Base-by-base conservation (phyloP, 2,888 invertebrate species). In the Sussaba pulchella region DNA sequence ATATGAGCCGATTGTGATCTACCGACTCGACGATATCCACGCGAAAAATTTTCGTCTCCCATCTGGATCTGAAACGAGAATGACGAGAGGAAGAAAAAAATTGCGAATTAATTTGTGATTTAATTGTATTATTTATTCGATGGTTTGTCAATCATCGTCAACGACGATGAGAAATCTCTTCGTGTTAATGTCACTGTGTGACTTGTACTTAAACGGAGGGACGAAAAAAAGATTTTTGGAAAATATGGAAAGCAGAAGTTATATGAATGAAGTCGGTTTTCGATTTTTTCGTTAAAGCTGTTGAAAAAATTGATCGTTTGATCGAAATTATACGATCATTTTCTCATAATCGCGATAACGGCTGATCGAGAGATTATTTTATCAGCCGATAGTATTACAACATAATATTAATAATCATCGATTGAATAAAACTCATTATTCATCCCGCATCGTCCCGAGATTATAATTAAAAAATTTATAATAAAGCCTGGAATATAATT, bases 1-100 rank as follows among this genome's bases (percentile, higher is more conserved):
- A 70, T 66, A 85, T 83, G 54, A 88, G 84, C 70, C 83, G 86
- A 77, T 78, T 88, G 63, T 88, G 79, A 88, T 74, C 64, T 45
- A 52, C 12, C 39, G 45, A n/a, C 6, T 10, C 39, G 41, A 67
- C 8, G 26, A 5, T 50, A 41, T 41, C 10, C 14, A 24, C 21
- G 36, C 52, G 4, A 52, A 50, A 52, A 50, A 14, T 52, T 14
- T 39, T 57, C 10, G 36, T 47, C 12, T 9, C 24, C 21, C n/a
- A 36, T 50, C 9, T 21, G 21, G 24, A 3, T 26, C 24, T 17
- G 17, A 12, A 9, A 31, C 14, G 63, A 31, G 47, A 14, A 47
- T 21, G 2, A 14, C 9, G n/a, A 66, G 31, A 9, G 9, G 9
- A 43, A 43, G 9, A 43, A 43, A 43, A 12, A n/a, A 43, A 43